Percentiles rank a stretch among this genome's conserved stretches.
Conservation (phyloP, 2,113 vertebrate genomes). For the Paramormyrops kingsleyae region DNA sequence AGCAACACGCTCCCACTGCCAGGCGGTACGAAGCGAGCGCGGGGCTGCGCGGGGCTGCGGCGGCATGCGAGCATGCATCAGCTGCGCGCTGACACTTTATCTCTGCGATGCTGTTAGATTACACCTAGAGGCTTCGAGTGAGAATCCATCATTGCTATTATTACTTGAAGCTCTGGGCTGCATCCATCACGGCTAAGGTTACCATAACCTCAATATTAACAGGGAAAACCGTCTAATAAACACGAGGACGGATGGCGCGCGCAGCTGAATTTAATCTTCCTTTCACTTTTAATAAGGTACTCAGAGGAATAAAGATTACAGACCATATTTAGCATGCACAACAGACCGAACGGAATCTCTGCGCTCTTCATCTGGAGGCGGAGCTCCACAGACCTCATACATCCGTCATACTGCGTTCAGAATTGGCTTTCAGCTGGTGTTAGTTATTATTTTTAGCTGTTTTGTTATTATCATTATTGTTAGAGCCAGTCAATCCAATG, state of each 20-base stretch:
- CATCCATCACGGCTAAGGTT: slow-evolving; percentile 65
- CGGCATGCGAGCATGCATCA: slow-evolving; percentile 63
- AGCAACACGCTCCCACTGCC: slow-evolving; percentile 55
- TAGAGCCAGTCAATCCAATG: background rate
- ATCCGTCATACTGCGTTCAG: background rate
- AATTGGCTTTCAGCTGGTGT: background rate
- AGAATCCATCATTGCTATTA: slow-evolving; percentile 80
- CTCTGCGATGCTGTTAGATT: slow-evolving; percentile 66
- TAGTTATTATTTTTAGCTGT: background rate
- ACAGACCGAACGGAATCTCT: slow-evolving; percentile 63
- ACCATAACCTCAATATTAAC: slow-evolving; percentile 73
- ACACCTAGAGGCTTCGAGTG: slow-evolving; percentile 74
- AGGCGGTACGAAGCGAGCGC: slow-evolving; percentile 54
- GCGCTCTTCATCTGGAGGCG: slow-evolving; percentile 44
- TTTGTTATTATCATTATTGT: background rate
- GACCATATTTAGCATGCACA: slow-evolving; percentile 63
- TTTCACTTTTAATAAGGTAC: slow-evolving; percentile 62
- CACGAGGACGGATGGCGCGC: slow-evolving; percentile 58
- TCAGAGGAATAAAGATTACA: slow-evolving; percentile 59
- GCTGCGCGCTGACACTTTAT: slow-evolving; percentile 64
- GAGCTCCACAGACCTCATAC: background rate
- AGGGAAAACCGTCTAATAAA: slow-evolving; percentile 62
- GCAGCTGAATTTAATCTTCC: slow-evolving; percentile 57
- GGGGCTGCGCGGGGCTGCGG: slow-evolving; percentile 52
- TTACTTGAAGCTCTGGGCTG: slow-evolving; percentile 68